Evolutionary conservation across 2,113 vertebrate genomes (phyloP).

Genomic region (Daboia siamensis): DNA sequence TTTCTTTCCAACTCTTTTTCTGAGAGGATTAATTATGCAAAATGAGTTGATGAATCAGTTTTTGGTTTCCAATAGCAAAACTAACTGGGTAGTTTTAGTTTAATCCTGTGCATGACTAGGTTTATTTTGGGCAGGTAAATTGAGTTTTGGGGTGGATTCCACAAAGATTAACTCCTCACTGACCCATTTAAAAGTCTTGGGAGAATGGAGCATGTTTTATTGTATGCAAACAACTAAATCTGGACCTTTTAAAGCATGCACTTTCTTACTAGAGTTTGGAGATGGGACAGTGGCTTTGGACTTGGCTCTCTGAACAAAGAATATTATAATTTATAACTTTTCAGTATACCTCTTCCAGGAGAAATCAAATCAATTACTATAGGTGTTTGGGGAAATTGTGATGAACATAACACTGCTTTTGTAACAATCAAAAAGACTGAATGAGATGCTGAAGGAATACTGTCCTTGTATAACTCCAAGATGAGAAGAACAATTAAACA

Average conservation of each 20-base stretch:
- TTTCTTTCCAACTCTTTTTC: not conserved
- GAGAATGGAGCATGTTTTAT: not conserved
- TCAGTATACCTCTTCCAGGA: not conserved
- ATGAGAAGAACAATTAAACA: not conserved
- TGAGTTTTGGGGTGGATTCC: not conserved
- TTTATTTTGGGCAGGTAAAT: not conserved
- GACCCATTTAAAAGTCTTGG: not conserved
- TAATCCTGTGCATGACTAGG: not conserved
- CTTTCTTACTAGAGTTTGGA: not conserved
- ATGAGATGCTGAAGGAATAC: not conserved
- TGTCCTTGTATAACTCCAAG: not conserved
- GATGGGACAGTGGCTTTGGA: not conserved
- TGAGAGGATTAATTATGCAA: not conserved
- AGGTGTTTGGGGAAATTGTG: not conserved
- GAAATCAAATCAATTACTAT: not conserved
- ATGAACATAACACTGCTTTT: not conserved
- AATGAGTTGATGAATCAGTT: not conserved
- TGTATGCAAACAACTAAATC: not conserved
- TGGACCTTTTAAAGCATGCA: not conserved
- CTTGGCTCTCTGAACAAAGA: not conserved
- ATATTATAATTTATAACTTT: not conserved
- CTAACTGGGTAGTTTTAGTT: not conserved
- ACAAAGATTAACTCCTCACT: not conserved
- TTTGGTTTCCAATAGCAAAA: not conserved
- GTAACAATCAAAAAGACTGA: not conserved